Evolutionary conservation across 2,888 invertebrate species (phyloP).

Genomic region (Apomyelois bistriatella): DNA sequence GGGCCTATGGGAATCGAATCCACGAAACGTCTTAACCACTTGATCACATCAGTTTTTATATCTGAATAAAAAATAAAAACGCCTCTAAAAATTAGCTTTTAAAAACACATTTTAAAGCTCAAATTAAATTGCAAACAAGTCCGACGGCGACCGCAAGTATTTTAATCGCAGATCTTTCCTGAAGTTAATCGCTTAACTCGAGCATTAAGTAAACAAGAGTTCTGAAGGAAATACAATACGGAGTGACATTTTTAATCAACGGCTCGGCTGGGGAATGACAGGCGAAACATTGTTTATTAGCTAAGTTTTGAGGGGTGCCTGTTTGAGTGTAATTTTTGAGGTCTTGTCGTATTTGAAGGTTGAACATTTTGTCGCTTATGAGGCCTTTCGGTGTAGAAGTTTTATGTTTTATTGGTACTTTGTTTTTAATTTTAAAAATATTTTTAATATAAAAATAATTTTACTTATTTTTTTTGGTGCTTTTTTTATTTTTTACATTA

Average conservation of each 20-base stretch:
- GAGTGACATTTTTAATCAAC: constrained; percentile 14
- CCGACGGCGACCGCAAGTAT: constrained; percentile 6
- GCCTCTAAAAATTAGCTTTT: neutral
- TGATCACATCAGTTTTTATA: too few relatives aligned
- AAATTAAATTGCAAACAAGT: neutral
- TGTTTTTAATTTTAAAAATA: too few relatives aligned
- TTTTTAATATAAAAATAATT: too few relatives aligned
- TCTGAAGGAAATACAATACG: neutral
- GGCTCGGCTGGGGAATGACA: neutral
- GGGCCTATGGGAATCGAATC: too few relatives aligned
- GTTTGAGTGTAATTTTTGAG: neutral
- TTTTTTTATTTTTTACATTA: too few relatives aligned
- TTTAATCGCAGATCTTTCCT: constrained; percentile 1
- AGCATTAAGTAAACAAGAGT: constrained; percentile 8
- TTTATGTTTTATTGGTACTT: too few relatives aligned
- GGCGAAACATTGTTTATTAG: constrained; percentile 13
- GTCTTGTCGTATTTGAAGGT: neutral
- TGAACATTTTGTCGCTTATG: too few relatives aligned
- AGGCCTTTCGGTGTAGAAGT: too few relatives aligned
- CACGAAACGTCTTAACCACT: too few relatives aligned
- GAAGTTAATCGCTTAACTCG: constrained; percentile 8
- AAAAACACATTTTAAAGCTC: neutral
- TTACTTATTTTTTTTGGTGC: too few relatives aligned
- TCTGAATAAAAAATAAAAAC: too few relatives aligned
- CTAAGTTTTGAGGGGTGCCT: neutral